Conservation (phyloP, 2,797 vertebrate species). For the Centroberyx gerrardi region DNA sequence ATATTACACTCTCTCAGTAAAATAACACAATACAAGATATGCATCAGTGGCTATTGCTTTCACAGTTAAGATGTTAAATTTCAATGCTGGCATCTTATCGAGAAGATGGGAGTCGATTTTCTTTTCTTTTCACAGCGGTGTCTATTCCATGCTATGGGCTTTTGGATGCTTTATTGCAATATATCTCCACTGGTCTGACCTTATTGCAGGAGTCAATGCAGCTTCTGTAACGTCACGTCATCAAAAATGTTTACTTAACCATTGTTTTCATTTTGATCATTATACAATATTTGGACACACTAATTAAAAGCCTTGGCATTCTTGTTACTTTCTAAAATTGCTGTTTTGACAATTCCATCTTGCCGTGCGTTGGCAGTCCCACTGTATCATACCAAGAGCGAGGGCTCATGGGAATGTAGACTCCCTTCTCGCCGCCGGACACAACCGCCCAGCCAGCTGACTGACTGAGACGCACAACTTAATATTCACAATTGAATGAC, state of each 20-base stretch:
- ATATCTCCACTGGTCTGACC: background rate
- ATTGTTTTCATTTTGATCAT: background rate
- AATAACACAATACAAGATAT: constrained; percentile 21
- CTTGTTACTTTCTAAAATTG: background rate
- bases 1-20: constrained; percentile 19
- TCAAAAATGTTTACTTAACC: background rate
- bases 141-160: background rate
- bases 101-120: background rate
- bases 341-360: background rate
- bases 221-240: background rate
- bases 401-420: constrained; percentile 14
- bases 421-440: constrained; percentile 27
- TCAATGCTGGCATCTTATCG: constrained; percentile 11
- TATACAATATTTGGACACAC: background rate
- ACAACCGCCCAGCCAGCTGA: constrained; percentile 60
- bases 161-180: constrained; percentile 1
- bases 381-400: constrained; percentile 1
- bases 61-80: background rate
- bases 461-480: constrained; percentile 56
- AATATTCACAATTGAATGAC: constrained; percentile 82
- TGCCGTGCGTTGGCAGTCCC: background rate
- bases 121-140: background rate
- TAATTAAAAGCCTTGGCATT: background rate
- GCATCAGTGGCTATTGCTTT: constrained; percentile 14
- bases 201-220: background rate